A percentile compares a stretch with the other conserved stretches of the same genome.
Conservation (phyloP, 1,140 invertebrate genomes). For the Frieseomelitta varia region DNA sequence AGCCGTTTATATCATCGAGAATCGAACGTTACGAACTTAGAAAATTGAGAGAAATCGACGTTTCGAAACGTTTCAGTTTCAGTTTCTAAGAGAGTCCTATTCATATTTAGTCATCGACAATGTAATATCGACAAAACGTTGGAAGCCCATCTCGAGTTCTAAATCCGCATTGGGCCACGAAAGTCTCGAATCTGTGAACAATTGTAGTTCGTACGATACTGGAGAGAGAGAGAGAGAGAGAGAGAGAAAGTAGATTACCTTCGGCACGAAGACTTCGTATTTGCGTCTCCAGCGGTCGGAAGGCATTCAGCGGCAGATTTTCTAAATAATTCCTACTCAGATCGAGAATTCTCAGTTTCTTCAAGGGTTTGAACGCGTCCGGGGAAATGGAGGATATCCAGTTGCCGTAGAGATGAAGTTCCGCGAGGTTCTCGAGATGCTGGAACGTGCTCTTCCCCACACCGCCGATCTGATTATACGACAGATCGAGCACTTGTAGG, state of each 20-base stretch:
- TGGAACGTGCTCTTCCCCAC: constrained; percentile 89
- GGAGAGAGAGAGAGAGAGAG: neutral
- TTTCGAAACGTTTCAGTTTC: no score
- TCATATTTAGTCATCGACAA: neutral
- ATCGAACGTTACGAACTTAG: neutral
- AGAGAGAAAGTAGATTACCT: constrained; percentile 85
- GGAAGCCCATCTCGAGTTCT: no score
- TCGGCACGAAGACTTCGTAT: constrained; percentile 89
- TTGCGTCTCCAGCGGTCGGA: constrained; percentile 90
- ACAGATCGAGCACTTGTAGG: constrained; percentile 90
- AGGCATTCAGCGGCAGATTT: constrained; percentile 89
- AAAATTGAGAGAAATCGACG: no score
- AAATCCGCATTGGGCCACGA: neutral
- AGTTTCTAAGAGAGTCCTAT: no score
- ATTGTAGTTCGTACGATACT: neutral
- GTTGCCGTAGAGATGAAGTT: constrained; percentile 91
- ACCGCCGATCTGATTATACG: constrained; percentile 90
- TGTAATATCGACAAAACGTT: no score
- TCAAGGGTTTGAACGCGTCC: constrained; percentile 90
- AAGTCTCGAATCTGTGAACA: neutral
- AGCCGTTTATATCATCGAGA: neutral
- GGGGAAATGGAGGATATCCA: constrained; percentile 89
- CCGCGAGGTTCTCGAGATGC: constrained; percentile 87
- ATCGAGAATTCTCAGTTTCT: constrained; percentile 90
- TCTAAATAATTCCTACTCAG: constrained; percentile 93